phyloP scores from a whole-genome alignment of 2,113 vertebrate species.

The Ondatra zibethicus region DNA sequence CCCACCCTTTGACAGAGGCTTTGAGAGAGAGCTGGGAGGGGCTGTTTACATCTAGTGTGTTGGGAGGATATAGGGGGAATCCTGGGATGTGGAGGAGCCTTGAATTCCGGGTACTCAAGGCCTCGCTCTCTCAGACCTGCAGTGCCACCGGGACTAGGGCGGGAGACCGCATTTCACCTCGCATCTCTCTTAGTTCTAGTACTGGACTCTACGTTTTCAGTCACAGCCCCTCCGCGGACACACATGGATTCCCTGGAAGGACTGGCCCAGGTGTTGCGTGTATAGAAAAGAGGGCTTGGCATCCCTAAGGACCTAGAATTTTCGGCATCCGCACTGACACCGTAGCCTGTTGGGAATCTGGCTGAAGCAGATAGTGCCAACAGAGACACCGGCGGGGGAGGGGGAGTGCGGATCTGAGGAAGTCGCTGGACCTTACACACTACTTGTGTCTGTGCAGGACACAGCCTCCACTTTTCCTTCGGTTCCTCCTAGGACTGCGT shows the following conservation, averaged over 20 bases:
- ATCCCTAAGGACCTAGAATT: not conserved
- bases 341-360: not conserved
- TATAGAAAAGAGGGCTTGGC: not conserved
- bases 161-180: not conserved
- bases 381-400: accelerated
- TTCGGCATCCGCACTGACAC: accelerated
- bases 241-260: accelerated
- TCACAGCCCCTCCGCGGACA: not conserved
- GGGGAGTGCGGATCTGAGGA: accelerated
- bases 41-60: not conserved
- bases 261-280: not conserved
- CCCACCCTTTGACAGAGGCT: accelerated
- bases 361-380: not conserved
- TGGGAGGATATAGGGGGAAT: not conserved
- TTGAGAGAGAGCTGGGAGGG: not conserved
- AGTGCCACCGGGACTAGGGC: not conserved
- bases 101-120: too few relatives aligned
- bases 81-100: not conserved
- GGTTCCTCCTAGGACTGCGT: not conserved
- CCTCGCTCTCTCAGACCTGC: not conserved
- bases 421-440: accelerated
- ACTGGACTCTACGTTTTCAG: not conserved
- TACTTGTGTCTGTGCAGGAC: accelerated
- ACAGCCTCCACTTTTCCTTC: too few relatives aligned
- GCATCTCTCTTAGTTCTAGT: accelerated